These are phyloP conservation scores for Sakesphorus luctuosus DNA, from an alignment of 2,113 vertebrate species.

Conservation along the genomic window DNA sequence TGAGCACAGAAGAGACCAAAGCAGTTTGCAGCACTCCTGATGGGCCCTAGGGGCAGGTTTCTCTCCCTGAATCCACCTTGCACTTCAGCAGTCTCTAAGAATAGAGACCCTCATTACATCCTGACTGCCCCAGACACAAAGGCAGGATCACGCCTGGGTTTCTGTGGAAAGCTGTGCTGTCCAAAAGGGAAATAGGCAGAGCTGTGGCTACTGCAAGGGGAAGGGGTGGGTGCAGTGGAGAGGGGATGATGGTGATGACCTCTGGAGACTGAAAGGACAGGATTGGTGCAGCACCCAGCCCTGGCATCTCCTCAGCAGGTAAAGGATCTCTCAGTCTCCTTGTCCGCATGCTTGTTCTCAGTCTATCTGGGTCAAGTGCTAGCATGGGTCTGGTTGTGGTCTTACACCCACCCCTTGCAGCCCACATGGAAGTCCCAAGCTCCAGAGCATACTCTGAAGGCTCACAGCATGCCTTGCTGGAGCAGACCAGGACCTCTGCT, in stretches of 20 bases:
- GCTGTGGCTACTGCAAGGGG: not conserved
- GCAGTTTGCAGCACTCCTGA: not conserved
- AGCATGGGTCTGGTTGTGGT: fast-evolving
- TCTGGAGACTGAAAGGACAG: not conserved
- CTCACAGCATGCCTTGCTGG: not conserved
- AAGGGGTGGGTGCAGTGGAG: not conserved
- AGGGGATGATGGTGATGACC: not conserved
- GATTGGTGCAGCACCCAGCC: not conserved
- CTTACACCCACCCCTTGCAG: not conserved
- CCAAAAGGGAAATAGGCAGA: not conserved
- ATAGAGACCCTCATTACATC: not conserved
- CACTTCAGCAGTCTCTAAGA: not conserved
- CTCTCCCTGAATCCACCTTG: not conserved
- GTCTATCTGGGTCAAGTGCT: not conserved
- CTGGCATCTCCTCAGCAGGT: not conserved
- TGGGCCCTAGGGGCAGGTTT: not conserved
- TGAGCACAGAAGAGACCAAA: conserved; percentile 20
- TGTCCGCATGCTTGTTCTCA: not conserved
- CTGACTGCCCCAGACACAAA: too few species aligned
- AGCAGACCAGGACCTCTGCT: not conserved
- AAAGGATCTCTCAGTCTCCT: not conserved
- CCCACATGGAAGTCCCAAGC: not conserved
- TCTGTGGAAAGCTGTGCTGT: not conserved
- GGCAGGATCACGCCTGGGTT: not conserved
- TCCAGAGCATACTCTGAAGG: not conserved